Conservation (phyloP, 2,888 invertebrate species). For the Cheilosia vernalis region DNA sequence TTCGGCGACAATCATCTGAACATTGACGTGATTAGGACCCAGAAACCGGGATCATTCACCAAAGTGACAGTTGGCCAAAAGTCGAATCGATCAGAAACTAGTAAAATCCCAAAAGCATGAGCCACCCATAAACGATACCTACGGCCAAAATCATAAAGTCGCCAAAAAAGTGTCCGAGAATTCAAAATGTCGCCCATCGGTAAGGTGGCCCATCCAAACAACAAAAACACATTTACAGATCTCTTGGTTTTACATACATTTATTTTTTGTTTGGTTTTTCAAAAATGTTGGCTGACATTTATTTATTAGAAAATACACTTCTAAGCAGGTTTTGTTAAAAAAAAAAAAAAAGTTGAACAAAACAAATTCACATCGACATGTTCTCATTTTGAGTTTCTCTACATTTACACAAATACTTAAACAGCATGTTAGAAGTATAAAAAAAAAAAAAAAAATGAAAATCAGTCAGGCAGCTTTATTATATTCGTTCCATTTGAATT, state of each 20-base stretch:
- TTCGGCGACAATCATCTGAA: no score
- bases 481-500: slow-evolving; percentile 47
- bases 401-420: slow-evolving; percentile 47
- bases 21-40: no score
- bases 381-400: slow-evolving; percentile 8
- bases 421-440: slow-evolving; percentile 24
- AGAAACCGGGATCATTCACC: no score
- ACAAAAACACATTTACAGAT: background rate
- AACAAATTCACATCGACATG: slow-evolving; percentile 54
- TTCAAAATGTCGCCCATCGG: no score
- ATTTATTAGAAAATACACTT: slow-evolving; percentile 66
- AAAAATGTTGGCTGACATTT: slow-evolving; percentile 71
- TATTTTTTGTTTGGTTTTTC: slow-evolving; percentile 56
- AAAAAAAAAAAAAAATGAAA: slow-evolving; percentile 55
- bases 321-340: slow-evolving; percentile 39
- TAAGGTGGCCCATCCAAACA: background rate
- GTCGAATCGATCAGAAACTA: no score
- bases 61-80: no score
- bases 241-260: slow-evolving; percentile 58
- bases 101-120: no score
- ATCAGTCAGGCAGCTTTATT: slow-evolving; percentile 72
- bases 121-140: no score
- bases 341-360: slow-evolving; percentile 32
- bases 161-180: no score
- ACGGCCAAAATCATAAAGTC: no score